Base-by-base conservation (phyloP, 2,113 vertebrate genomes). In the Labrus mixtus region DNA sequence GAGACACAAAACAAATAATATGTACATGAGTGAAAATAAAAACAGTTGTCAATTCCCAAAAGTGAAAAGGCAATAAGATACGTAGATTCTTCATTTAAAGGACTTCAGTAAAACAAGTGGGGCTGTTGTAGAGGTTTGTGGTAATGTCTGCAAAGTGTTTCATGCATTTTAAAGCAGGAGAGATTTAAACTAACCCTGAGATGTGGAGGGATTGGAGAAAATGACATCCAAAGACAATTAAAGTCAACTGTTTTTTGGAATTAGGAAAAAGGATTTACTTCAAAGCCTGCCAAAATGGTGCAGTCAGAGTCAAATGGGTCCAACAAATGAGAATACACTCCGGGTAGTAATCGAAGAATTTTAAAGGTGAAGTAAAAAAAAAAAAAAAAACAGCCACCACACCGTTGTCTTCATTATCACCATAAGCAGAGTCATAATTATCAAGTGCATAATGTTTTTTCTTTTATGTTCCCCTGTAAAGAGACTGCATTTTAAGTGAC, bases 121-220 rank as follows among this genome's bases (percentile, higher is more conserved):
- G 69, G 69, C 79, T 57, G 37, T n/a, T 66, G 80, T 55, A 60
- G 70, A 51, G 43, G 50, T 76, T 83, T 33, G 54, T 65, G 68
- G 58, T 62, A 65, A 41, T 73, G 67, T 69, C 59, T 23, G 50
- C 41, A 62, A 59, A 65, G 71, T 65, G 15, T 37, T 55, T 72
- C 36, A 62, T 66, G 45, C 61, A 74, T 76, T 85, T 85, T 46
- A 86, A 76, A 81, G 22, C 1, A 9, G 65, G 29, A 56, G 67
- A 68, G 70, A 84, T 77, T 89, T 79, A 76, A 86, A 80, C 70
- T 73, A 81, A 77, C 83, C 92, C 89, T 89, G 87, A 93, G 89
- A 90, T 72, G 73, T 74, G 68, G 57, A 71, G 41, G 29, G 76
- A 90, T 74, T 71, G 57, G 45, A 75, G 66, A 74, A 75, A 91